These are phyloP conservation scores for Mastigias papua DNA, from an alignment of 30 jellyfish, hydroid and myxozoan species.

Conservation along the genomic window DNA sequence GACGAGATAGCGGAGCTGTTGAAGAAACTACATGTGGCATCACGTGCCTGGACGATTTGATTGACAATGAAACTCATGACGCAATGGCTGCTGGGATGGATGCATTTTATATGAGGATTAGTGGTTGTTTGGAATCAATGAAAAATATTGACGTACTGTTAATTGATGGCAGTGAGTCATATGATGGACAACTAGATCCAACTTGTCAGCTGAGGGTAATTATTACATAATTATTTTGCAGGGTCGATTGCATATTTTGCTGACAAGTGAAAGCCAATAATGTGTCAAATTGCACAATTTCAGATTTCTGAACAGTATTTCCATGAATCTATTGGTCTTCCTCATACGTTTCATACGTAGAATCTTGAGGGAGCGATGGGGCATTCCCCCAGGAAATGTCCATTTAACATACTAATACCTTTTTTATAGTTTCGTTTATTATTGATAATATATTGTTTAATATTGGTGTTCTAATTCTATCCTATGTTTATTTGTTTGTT, in stretches of 20 bases:
- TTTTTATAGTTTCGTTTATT: no score
- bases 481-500: neutral
- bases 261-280: no score
- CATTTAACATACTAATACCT: no score
- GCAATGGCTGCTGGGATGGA: constrained; percentile 90
- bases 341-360: no score
- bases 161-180: constrained; percentile 20
- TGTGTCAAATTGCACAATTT: no score
- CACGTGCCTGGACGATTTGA: constrained; percentile 54
- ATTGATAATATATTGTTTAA: no score
- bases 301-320: no score
- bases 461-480: neutral
- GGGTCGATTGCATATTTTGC: no score
- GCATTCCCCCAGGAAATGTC: no score
- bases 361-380: no score
- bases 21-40: constrained; percentile 58
- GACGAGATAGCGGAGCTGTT: constrained; percentile 73
- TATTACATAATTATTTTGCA: neutral
- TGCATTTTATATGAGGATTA: constrained; percentile 68
- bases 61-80: constrained; percentile 73
- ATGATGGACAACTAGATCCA: constrained; percentile 19
- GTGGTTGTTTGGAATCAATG: constrained; percentile 84
- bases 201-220: constrained; percentile 56
- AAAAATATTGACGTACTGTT: constrained; percentile 45
- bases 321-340: no score